phyloP scores from a whole-genome alignment of 2,113 vertebrate genomes.

The Numenius arquata region DNA sequence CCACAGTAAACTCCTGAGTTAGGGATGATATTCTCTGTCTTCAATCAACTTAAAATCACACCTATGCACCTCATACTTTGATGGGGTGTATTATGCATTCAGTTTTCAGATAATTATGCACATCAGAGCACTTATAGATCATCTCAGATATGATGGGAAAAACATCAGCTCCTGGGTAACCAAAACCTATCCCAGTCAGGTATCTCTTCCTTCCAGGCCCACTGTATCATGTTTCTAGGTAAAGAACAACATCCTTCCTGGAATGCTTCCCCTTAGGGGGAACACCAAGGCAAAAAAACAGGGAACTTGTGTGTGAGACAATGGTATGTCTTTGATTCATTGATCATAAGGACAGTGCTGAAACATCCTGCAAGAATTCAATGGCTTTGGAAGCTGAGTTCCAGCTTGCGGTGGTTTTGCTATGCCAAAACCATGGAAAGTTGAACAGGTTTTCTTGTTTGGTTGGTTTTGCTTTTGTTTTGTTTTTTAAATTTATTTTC shows the following conservation, averaged over 20 bases:
- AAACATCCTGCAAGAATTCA: not conserved
- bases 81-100: not conserved
- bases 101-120: not conserved
- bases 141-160: not conserved
- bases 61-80: not conserved
- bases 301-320: not conserved
- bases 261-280: constrained; percentile 30
- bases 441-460: not conserved
- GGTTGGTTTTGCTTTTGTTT: not conserved
- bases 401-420: not conserved
- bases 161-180: not conserved
- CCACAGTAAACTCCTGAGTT: not conserved
- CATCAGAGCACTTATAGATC: not conserved
- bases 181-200: not conserved
- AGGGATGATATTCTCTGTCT: not conserved
- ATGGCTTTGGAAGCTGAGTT: not conserved
- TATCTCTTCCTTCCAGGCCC: constrained; percentile 6
- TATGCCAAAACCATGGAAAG: not conserved
- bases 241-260: constrained; percentile 30
- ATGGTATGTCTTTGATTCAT: constrained; percentile 29
- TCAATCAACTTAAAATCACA: not conserved
- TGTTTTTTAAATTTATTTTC: not conserved
- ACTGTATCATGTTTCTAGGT: not conserved
- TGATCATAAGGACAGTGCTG: not conserved
- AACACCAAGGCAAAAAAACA: not conserved